Evolutionary conservation across 92 coral and sea anemone genomes (phyloP).

Genomic region (Phenganax marumi): DNA sequence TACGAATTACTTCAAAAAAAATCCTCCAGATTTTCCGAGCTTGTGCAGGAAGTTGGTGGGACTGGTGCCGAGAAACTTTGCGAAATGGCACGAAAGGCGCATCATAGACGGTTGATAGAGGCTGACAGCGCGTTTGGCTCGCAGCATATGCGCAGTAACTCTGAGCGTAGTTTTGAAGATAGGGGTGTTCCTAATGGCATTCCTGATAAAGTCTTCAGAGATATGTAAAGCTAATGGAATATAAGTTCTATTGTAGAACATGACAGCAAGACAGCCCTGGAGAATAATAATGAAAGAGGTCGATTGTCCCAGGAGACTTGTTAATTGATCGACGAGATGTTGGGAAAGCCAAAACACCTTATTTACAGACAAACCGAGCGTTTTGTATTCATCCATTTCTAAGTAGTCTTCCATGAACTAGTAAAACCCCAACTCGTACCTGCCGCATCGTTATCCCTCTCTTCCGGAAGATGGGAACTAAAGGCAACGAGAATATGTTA

Average conservation of each 20-base stretch:
- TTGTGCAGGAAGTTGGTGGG: conserved; percentile 81
- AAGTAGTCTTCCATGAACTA: too few relatives aligned
- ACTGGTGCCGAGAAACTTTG: conserved; percentile 61
- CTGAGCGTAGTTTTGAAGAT: conserved; percentile 6
- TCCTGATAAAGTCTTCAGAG: neutral
- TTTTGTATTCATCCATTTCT: too few relatives aligned
- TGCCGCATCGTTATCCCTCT: too few relatives aligned
- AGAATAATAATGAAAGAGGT: too few relatives aligned
- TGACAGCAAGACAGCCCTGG: neutral
- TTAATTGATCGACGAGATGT: too few relatives aligned
- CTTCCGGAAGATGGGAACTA: too few relatives aligned
- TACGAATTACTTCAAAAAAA: conserved; percentile 63
- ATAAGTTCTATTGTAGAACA: neutral
- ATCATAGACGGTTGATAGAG: conserved; percentile 54
- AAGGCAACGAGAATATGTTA: too few relatives aligned
- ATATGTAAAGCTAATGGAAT: conserved; percentile 7
- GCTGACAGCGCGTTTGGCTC: conserved; percentile 37
- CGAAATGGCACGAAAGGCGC: conserved; percentile 78
- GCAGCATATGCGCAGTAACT: conserved; percentile 20
- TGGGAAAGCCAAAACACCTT: too few relatives aligned
- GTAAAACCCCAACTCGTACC: too few relatives aligned
- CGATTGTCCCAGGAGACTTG: too few relatives aligned
- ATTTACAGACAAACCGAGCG: too few relatives aligned
- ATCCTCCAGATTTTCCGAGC: conserved; percentile 64
- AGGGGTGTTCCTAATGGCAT: neutral